Evolutionary conservation across 1,140 invertebrate species (phyloP).

Genomic region (Chionoecetes opilio): DNA sequence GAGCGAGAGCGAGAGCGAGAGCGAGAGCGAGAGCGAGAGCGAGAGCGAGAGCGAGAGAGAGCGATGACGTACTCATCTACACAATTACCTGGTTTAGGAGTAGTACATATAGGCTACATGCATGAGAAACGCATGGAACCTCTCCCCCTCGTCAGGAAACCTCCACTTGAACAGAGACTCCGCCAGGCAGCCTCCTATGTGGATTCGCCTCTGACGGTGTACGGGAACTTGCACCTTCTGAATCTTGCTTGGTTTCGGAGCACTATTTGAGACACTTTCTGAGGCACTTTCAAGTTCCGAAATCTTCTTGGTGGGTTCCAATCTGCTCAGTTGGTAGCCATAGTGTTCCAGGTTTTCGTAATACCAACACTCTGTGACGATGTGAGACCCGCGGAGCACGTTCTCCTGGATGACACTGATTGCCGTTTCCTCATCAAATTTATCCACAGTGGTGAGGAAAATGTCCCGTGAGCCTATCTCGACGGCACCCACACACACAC

Average conservation of each 20-base stretch:
- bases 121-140: background rate
- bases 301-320: too few relatives aligned
- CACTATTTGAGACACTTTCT: too few relatives aligned
- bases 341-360: background rate
- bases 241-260: too few relatives aligned
- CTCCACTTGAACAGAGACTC: background rate
- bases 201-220: too few relatives aligned
- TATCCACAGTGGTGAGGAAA: background rate
- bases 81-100: background rate
- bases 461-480: background rate
- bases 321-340: background rate
- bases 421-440: background rate
- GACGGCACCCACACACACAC: background rate
- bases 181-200: background rate
- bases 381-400: background rate
- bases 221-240: too few relatives aligned
- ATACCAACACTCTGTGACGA: background rate
- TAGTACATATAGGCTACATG: background rate
- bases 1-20: background rate
- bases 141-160: background rate
- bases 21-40: background rate
- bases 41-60: background rate
- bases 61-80: too few relatives aligned
- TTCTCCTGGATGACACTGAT: background rate
- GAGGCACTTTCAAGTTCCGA: too few relatives aligned